Evolutionary conservation across 2,888 invertebrate genomes (phyloP).

Genomic region (Melinaea marsaeus): DNA sequence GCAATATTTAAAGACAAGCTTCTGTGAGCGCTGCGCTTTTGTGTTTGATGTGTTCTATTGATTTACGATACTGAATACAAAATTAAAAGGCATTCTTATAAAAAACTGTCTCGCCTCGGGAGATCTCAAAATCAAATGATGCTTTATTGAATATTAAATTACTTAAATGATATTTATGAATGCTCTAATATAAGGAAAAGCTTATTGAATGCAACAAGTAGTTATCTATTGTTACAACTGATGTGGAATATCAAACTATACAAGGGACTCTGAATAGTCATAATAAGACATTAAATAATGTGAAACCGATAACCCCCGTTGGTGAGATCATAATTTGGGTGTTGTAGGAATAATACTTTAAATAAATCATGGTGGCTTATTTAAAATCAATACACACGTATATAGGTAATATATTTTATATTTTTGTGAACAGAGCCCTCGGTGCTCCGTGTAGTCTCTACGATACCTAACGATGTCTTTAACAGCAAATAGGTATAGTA

Average conservation of each 20-base stretch:
- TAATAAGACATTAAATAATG: not conserved
- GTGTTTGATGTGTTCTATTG: not conserved
- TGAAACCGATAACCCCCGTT: not conserved
- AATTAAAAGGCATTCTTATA: too few species aligned
- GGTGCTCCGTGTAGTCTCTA: too few species aligned
- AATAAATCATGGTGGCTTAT: too few species aligned
- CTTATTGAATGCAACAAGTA: not conserved
- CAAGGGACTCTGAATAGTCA: not conserved
- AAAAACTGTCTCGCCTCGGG: not conserved
- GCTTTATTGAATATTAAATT: not conserved
- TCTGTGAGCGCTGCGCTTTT: not conserved
- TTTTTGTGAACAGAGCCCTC: too few species aligned
- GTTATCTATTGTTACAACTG: not conserved
- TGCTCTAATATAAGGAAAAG: not conserved
- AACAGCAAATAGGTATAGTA: too few species aligned
- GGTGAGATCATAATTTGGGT: not conserved
- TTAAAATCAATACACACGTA: too few species aligned
- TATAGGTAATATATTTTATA: too few species aligned
- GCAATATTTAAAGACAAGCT: constrained; percentile 9
- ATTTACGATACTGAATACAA: not conserved
- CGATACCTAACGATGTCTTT: too few species aligned
- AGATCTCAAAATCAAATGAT: not conserved
- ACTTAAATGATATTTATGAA: not conserved
- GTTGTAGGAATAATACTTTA: too few species aligned
- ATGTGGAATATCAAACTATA: not conserved